Evolutionary conservation across 2,888 invertebrate species (phyloP), one percentile per base, ranked within the genome.

Genomic region (Luffia ferchaultella): DNA sequence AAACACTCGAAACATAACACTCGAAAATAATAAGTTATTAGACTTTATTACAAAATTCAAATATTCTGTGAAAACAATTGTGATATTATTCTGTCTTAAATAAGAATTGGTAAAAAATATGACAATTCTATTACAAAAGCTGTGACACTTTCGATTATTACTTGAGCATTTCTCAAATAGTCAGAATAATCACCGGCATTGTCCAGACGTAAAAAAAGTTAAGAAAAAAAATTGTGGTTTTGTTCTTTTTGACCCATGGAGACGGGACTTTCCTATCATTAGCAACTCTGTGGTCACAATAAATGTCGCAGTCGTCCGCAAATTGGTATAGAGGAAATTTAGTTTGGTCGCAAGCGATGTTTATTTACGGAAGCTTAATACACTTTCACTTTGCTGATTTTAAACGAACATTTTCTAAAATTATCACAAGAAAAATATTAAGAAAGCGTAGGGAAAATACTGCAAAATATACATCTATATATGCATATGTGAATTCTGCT

Each of bases 251-350:
- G 49, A 53, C 49, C 48, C 45, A 18, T n/a, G 60, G 57, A 63
- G 59, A 54, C 60, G 62, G 62, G 64, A 71, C 73, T 77, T 77
- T 77, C 69, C 69, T 73, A 65, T 75, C 77, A 77, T 79, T 76
- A 79, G 68, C 60, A 60, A 63, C 60, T 63, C 65, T 72, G 74
- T 69, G 76, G 76, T 74, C 62, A 60, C 58, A 58, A 57, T 61
- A 62, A 63, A 60, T 63, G 60, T 60, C 61, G n/a, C n/a, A n/a
- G 58, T 60, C 54, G 59, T 60, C 64, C 59, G 66, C 65, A 62
- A 68, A 67, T 70, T 68, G 64, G 61, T 62, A 62, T 61, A 63
- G 67, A 67, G 67, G 62, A 68, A 67, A 70, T 68, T 71, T 65
- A 66, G 60, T 63, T 68, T 62, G 62, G 63, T 68, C 65, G 60